Conservation (phyloP, 1,140 invertebrate genomes). For the Euglossa dilemma region DNA sequence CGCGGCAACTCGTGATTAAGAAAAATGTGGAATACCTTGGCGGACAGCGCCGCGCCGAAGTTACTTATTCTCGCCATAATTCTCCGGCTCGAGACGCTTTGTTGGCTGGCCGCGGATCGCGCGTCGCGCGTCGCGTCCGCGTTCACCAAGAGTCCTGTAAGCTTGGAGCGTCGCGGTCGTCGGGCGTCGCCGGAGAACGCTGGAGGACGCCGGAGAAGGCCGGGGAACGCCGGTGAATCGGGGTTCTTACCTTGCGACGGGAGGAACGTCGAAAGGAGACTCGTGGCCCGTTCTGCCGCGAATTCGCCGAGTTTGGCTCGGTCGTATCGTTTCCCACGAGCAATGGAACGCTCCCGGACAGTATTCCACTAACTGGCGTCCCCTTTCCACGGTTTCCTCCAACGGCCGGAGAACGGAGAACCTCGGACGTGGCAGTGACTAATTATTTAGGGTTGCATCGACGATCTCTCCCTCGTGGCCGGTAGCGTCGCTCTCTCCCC, state of each 20-base stretch:
- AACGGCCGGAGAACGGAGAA: slow-evolving; percentile 46
- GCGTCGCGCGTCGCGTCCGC: background rate
- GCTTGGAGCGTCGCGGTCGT: slow-evolving; percentile 41
- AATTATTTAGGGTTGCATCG: slow-evolving; percentile 80
- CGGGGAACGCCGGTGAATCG: slow-evolving; percentile 50
- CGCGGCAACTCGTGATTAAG: slow-evolving; percentile 26
- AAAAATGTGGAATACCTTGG: slow-evolving; percentile 28
- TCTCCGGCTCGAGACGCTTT: background rate
- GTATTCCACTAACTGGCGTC: slow-evolving; percentile 38
- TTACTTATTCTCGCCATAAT: background rate
- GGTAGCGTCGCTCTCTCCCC: slow-evolving; percentile 46
- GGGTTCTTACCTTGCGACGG: slow-evolving; percentile 44
- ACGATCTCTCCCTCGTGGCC: slow-evolving; percentile 47
- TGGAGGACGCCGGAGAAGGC: too few relatives aligned
- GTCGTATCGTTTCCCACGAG: slow-evolving; percentile 45
- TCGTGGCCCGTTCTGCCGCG: background rate
- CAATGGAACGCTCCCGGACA: background rate
- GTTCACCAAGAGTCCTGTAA: too few relatives aligned
- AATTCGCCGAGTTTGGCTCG: slow-evolving; percentile 21
- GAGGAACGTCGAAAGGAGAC: too few relatives aligned
- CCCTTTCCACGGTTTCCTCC: slow-evolving; percentile 50
- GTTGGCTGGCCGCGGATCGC: too few relatives aligned
- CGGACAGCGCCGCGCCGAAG: background rate
- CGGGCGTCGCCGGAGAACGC: slow-evolving; percentile 25
- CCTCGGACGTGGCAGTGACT: slow-evolving; percentile 79